Percentiles rank a stretch among this genome's conserved stretches.
Evolutionary conservation across 2,113 vertebrate genomes (phyloP).

Genomic region (Cynopterus brachyotis): DNA sequence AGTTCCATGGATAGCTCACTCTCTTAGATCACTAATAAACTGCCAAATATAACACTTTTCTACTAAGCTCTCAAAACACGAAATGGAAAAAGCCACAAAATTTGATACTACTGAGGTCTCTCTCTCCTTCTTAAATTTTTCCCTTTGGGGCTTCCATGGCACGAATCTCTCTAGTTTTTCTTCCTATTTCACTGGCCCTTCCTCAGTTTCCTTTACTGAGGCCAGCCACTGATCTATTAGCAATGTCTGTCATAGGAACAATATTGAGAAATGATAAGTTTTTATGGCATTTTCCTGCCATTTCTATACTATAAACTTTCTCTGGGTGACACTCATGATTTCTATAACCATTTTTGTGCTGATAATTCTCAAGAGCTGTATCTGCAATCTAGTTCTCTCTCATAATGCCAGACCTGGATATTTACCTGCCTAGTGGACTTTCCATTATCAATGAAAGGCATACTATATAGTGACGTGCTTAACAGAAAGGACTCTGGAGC

Average conservation of each 20-base stretch:
- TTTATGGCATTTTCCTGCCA: background rate
- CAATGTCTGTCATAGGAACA: background rate
- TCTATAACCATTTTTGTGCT: constrained; percentile 18
- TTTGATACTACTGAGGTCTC: background rate
- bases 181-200: background rate
- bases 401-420: background rate
- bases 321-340: background rate
- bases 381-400: background rate
- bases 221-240: background rate
- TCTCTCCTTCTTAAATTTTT: background rate
- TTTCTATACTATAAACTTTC: background rate
- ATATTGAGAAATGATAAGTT: background rate
- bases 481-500: background rate
- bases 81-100: constrained; percentile 11
- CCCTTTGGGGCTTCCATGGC: background rate
- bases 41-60: constrained; percentile 22
- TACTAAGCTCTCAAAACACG: constrained; percentile 20
- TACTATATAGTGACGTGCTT: background rate
- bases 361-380: background rate
- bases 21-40: background rate
- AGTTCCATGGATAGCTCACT: background rate
- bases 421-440: background rate
- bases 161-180: background rate
- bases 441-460: background rate
- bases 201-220: background rate